phyloP scores from a whole-genome alignment of 2,888 invertebrate genomes.

The Liodrosophila aerea region DNA sequence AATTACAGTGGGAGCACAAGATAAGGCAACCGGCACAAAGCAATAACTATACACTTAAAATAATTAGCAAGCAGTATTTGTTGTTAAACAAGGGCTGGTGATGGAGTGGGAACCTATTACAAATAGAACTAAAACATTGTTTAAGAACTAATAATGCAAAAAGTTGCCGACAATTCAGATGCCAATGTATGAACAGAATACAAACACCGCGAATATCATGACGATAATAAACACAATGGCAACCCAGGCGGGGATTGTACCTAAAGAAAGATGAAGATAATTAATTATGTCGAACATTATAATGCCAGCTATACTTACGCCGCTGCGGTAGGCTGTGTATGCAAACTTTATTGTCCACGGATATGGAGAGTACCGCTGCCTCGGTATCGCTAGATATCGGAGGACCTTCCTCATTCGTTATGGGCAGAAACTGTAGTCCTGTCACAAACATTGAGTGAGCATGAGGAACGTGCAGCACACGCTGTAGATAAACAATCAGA shows the following conservation, averaged over 20 bases:
- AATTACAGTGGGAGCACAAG: constrained; percentile 32
- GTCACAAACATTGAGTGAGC: constrained; percentile 99
- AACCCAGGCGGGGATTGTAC: constrained; percentile 91
- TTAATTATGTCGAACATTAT: too few species aligned
- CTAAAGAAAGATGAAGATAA: constrained; percentile 82
- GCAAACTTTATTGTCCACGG: constrained; percentile 96
- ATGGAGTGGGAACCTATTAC: constrained; percentile 7
- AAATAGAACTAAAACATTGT: constrained; percentile 42
- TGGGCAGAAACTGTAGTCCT: constrained; percentile 95
- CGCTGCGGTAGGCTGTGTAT: constrained; percentile 92
- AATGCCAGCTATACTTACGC: constrained; percentile 85
- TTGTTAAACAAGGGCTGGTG: neutral
- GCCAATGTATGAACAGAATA: constrained; percentile 92
- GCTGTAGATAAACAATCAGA: constrained; percentile 84
- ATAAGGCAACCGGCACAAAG: constrained; percentile 61
- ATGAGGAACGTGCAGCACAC: constrained; percentile 90
- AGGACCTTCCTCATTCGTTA: constrained; percentile 86
- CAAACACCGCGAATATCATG: constrained; percentile 90
- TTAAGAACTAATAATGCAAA: constrained; percentile 62
- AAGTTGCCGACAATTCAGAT: constrained; percentile 85
- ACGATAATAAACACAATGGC: constrained; percentile 89
- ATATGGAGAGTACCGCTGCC: constrained; percentile 96
- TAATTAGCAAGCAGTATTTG: constrained; percentile 54
- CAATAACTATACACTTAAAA: constrained; percentile 64
- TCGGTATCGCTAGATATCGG: constrained; percentile 89